Base-by-base conservation (phyloP, 2,113 vertebrate genomes). In the Apteryx mantelli region DNA sequence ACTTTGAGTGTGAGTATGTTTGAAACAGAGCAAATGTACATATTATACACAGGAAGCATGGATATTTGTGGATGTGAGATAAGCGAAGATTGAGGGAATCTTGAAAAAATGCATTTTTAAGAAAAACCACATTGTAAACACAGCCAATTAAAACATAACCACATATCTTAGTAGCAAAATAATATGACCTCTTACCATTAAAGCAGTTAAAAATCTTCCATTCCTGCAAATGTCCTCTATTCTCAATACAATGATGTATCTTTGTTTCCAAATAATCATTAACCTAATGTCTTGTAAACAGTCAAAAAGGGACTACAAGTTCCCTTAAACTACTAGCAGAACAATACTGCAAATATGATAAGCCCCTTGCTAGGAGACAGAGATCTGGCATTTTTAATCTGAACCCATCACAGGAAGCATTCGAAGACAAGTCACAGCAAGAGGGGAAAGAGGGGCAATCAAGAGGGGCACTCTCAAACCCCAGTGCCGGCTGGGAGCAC, bases 1-100 rank as follows among this genome's bases (percentile, higher is more conserved):
- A 97, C 94, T 96, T 93, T 78, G 92, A 97, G 91, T 78, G 55
- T 69, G 79, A 97, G 93, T 77, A 94, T 95, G 85, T 94, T 96
- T 95, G 83, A 96, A 97, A 94, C 32, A 94, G 77, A 97, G 82
- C 86, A 95, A 97, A 97, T 96, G 94, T 83, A 96, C 89, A 84
- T 93, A 95, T 83, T 94, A 96, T 89, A 96, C 94, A 97, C 97
- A 97, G 97, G 97, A 98, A 98, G 92, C 9, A 1, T 83, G 91
- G 86, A 92, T 96, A 95, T 98, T 98, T 97, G 96, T 97, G 95
- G 91, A 97, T 95, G 78, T 78, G 71, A 97, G 97, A 97, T 97
- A 97, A 97, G 96, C 58, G 0, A 90, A 88, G 96, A 91, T 52
- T 92, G 88, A 94, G 64, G 7, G 93, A 94, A 97, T 89, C 81